These are phyloP conservation scores for Bicyclus anynana DNA, from an alignment of 1,140 invertebrate genomes.

Conservation along the genomic window DNA sequence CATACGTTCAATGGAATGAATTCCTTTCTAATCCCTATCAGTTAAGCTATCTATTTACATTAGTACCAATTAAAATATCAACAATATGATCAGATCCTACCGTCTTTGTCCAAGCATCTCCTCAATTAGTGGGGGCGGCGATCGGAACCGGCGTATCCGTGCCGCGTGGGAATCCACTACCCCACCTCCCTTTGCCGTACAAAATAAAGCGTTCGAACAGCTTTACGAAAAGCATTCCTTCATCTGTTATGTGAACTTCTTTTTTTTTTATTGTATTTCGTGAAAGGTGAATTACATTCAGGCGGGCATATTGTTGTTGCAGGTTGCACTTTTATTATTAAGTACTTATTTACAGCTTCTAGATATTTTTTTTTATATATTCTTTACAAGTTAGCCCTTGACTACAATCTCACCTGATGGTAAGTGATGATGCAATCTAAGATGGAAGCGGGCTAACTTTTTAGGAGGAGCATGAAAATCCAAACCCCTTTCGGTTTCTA, in stretches of 20 bases:
- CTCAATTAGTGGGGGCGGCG: conserved; percentile 60
- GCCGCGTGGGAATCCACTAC: conserved; percentile 55
- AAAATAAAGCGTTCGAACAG: conserved; percentile 14
- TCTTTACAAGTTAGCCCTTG: too few relatives aligned
- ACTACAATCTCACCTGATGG: too few relatives aligned
- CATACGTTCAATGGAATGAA: not conserved
- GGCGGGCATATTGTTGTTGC: not conserved
- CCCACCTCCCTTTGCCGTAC: conserved; percentile 20
- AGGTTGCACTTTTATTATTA: not conserved
- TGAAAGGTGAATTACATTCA: not conserved
- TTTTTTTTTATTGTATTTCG: conserved; percentile 1
- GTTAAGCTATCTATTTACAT: not conserved
- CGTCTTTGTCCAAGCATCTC: too few relatives aligned
- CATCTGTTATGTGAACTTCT: conserved; percentile 1
- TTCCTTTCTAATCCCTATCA: not conserved
- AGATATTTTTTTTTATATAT: too few relatives aligned
- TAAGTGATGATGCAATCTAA: too few relatives aligned
- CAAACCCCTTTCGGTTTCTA: too few relatives aligned
- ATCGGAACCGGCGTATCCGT: conserved; percentile 59
- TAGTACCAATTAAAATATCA: not conserved
- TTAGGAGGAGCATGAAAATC: too few relatives aligned
- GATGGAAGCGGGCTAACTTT: too few relatives aligned
- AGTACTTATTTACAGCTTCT: not conserved
- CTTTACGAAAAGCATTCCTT: conserved; percentile 19
- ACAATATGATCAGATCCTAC: conserved; percentile 11